Conservation (phyloP, 2,888 invertebrate species). For the Uloborus plumipes region DNA sequence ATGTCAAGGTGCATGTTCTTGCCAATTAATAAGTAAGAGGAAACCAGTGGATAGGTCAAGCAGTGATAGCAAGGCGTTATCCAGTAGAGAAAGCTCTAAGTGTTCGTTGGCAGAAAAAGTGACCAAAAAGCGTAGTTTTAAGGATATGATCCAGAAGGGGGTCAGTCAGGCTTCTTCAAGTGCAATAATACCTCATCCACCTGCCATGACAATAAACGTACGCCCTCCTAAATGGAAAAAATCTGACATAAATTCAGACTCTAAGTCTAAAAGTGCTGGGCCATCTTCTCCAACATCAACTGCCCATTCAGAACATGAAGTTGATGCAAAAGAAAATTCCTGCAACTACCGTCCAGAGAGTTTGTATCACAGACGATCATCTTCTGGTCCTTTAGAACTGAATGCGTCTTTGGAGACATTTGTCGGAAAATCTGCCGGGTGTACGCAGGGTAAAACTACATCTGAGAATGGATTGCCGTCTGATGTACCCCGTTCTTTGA, state of each 20-base stretch:
- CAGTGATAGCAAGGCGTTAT: constrained; percentile 20
- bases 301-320: constrained; percentile 14
- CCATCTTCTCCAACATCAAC: constrained; percentile 41
- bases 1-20: constrained; percentile 63
- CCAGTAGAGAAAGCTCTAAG: not conserved
- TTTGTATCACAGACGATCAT: constrained; percentile 42
- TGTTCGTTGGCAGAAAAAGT: constrained; percentile 8
- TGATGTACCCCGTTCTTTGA: constrained; percentile 25
- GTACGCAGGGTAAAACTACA: not conserved
- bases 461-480: constrained; percentile 10
- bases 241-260: not conserved
- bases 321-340: not conserved
- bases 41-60: constrained; percentile 13
- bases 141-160: constrained; percentile 37
- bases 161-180: constrained; percentile 20
- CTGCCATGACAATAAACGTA: constrained; percentile 48
- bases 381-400: constrained; percentile 48
- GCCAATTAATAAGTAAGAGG: constrained; percentile 35
- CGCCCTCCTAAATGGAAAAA: constrained; percentile 30
- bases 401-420: constrained; percentile 7
- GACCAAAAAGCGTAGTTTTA: constrained; percentile 46
- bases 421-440: not conserved
- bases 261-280: constrained; percentile 39
- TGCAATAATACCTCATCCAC: constrained; percentile 57
- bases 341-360: not conserved